Base-by-base conservation (phyloP, 92 coral and sea anemone species). In the Umimayanthus kanabou region DNA sequence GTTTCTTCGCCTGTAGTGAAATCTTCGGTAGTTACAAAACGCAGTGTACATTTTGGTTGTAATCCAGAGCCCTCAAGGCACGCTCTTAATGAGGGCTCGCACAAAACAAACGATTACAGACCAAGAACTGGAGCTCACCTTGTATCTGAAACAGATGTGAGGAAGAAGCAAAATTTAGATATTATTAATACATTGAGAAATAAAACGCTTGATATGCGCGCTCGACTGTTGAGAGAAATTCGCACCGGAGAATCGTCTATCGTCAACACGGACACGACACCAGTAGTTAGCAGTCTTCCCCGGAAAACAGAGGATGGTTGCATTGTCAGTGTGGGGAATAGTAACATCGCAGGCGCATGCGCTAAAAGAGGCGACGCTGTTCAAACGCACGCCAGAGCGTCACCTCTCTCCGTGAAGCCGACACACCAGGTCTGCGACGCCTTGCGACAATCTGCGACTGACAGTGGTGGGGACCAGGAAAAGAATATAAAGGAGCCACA, bases 131-230 rank as follows among this genome's bases (percentile, higher is more conserved):
- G n/a, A 14, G 45, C 58, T 26, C 40, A 26, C 2, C 4, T 43
- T 43, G 18, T 30, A 70, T 28, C 78, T 47, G 69, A 70, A 33
- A 45, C 45, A 42, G 78, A 80, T 80, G 28, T 64, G 66, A 90
- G 87, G 45, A 91, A 81, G 39, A 88, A 85, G 20, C 88, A 89
- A 43, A 94, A 94, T 87, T 76, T 95, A 14, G 96, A 91, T 39
- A 95, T 95, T 30, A 90, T 95, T 39, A 72, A 88, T 69, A 90
- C 86, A 86, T 84, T 95, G 55, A 80, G 89, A 25, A 78, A 92
- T 49, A 95, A 90, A 66, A 89, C 92, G 69, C 88, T 86, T 26
- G 85, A 67, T n/a, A 90, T 95, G 89, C 88, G 94, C 13, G 74
- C 89, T 58, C 82, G 77, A 70, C 70, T 91, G 74, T 65, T 83